Evolutionary conservation across 2,888 invertebrate species (phyloP), one percentile per base, ranked within the genome.

Genomic region (Drosophila ezoana): DNA sequence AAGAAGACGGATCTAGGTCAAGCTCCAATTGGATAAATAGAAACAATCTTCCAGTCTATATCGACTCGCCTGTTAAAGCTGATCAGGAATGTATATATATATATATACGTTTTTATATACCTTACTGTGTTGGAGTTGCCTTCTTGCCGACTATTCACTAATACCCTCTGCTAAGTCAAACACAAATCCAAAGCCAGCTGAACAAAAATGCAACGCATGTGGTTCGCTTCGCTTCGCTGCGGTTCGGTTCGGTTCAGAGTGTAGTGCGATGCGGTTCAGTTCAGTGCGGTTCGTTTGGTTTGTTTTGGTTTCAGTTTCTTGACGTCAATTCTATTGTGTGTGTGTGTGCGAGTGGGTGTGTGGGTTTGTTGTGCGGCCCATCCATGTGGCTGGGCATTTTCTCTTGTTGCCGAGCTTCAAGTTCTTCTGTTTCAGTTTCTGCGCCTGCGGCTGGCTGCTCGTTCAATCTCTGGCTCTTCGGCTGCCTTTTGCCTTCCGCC

Each of bases 221-320:
- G 72, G 28, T 28, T 28, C 28, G 28, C 54, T 40, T 57, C 52
- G 41, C 16, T 37, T 9, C 43, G 57, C 9, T 51, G 56, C 38
- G 41, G 37, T 65, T 48, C 56, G 43, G 1, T 57, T 51, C 62
- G 28, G 20, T 4, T 20, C 20, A 20, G 20, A 28, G 28, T 28
- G 28, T 28, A 28, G 35, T 69, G 51, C 62, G 35, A n/a, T 62
- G 56, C 52, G 62, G 53, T 72, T 54, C 64, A 44, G 16, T 66
- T 49, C 28, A 35, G 38, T 40, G 56, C 45, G 52, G 18, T 59
- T 58, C 23, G 28, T 18, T 60, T 43, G 44, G 40, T 45, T 58
- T 59, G 66, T 32, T 41, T 57, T 53, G 63, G 45, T 58, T 62
- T 18, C 56, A 53, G 66, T 63, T 75, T 59, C 78, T 59, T 62